A percentile compares a stretch with the other conserved stretches of the same genome.
phyloP scores from a whole-genome alignment of 1,140 invertebrate species.

The Megathymus violae region DNA sequence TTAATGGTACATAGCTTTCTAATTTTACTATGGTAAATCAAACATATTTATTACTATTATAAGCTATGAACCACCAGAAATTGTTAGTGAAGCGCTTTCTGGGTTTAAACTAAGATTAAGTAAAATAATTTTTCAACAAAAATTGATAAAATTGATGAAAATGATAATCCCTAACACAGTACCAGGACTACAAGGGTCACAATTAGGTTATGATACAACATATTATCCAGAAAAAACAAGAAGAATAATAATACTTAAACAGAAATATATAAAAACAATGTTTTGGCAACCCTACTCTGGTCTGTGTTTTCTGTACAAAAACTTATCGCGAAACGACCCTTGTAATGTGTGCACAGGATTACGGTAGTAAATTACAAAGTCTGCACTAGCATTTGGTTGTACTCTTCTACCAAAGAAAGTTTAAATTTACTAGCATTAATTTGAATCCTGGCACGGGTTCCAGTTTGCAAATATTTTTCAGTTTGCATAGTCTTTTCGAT shows the following conservation, averaged over 20 bases:
- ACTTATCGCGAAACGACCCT: constrained; percentile 18
- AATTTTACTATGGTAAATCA: too few relatives aligned
- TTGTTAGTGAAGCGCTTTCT: too few relatives aligned
- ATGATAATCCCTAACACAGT: background rate
- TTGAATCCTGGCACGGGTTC: too few relatives aligned
- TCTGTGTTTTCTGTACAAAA: constrained; percentile 6
- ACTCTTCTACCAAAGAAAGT: background rate
- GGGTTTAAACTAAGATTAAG: too few relatives aligned
- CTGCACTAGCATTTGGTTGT: constrained; percentile 19
- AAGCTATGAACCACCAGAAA: too few relatives aligned
- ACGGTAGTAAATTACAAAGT: constrained; percentile 20
- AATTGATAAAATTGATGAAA: too few relatives aligned
- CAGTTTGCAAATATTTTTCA: background rate
- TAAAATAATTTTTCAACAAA: too few relatives aligned
- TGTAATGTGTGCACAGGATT: constrained; percentile 30
- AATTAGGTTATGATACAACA: background rate
- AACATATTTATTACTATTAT: too few relatives aligned
- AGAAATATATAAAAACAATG: constrained; percentile 2
- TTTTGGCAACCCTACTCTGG: background rate
- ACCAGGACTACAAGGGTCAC: background rate
- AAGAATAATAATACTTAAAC: background rate
- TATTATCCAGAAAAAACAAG: background rate
- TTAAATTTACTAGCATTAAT: too few relatives aligned
- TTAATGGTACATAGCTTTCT: too few relatives aligned
- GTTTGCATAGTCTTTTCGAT: background rate